Conservation (phyloP, 2,113 vertebrate genomes). For the Cephalopholis sonnerati region DNA sequence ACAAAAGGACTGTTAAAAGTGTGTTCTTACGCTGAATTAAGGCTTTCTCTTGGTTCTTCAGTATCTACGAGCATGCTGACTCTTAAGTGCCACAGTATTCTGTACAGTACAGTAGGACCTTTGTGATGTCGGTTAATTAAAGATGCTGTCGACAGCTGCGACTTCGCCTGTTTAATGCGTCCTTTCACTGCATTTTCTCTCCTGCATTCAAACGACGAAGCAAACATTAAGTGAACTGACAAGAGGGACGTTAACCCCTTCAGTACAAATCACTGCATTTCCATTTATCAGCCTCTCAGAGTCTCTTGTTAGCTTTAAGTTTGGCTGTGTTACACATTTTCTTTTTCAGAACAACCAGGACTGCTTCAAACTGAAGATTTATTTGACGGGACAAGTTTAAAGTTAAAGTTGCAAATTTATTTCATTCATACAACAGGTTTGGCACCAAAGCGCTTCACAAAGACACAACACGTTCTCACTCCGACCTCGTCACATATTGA, state of each 20-base stretch:
- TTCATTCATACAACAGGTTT: too few relatives aligned
- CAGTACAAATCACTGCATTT: background rate
- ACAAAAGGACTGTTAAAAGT: constrained; percentile 42
- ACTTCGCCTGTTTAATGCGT: constrained; percentile 16
- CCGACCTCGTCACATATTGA: too few relatives aligned
- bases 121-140: constrained; percentile 75
- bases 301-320: background rate
- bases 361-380: background rate
- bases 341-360: background rate
- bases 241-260: background rate
- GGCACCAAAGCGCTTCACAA: too few relatives aligned
- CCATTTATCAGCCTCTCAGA: background rate
- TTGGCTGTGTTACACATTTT: background rate
- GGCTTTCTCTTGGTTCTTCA: constrained; percentile 54
- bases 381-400: background rate
- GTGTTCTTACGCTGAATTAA: constrained; percentile 48
- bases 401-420: too few relatives aligned
- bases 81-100: constrained; percentile 67
- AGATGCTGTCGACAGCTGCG: constrained; percentile 54
- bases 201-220: constrained; percentile 6
- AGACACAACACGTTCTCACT: too few relatives aligned
- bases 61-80: constrained; percentile 75
- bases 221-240: background rate
- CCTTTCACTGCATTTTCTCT: constrained; percentile 1
- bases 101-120: constrained; percentile 67